A percentile compares a stretch with the other conserved stretches of the same genome.
Evolutionary conservation across 92 coral and sea anemone genomes (phyloP).

Genomic region (Zoanthus sociatus): DNA sequence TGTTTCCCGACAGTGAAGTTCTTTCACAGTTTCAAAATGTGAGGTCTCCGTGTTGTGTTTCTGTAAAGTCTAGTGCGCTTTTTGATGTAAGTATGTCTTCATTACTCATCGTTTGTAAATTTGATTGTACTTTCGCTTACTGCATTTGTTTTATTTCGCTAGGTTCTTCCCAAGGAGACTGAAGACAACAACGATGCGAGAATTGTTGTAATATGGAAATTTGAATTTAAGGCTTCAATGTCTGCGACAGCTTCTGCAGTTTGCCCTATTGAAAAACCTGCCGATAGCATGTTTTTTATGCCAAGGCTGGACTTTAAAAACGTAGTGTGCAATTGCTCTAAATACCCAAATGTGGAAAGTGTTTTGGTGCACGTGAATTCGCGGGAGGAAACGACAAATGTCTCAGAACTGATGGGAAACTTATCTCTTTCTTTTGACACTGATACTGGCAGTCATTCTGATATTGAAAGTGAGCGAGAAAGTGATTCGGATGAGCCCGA

Average conservation of each 20-base stretch:
- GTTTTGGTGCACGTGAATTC: neutral
- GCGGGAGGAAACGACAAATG: neutral
- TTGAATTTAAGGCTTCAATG: neutral
- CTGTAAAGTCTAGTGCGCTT: neutral
- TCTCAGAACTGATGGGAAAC: neutral
- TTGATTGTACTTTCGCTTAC: too few species aligned
- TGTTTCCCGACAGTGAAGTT: conserved; percentile 23
- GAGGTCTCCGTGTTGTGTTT: conserved; percentile 27
- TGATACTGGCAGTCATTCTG: too few species aligned
- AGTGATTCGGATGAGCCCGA: too few species aligned
- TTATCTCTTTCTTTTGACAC: neutral
- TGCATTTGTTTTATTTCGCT: neutral
- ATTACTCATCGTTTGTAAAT: too few species aligned
- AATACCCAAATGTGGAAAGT: conserved; percentile 18
- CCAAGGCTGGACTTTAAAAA: neutral
- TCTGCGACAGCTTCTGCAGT: conserved; percentile 2
- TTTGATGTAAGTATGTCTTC: conserved; percentile 6
- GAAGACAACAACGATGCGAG: conserved; percentile 29
- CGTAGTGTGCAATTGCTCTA: conserved; percentile 45
- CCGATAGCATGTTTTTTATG: conserved; percentile 9
- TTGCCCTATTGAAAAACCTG: conserved; percentile 19
- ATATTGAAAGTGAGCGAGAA: too few species aligned
- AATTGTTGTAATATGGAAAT: conserved; percentile 30
- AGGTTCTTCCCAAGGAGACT: conserved; percentile 50
- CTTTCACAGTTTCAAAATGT: conserved; percentile 18